phyloP scores from a whole-genome alignment of 2,888 invertebrate genomes.

The Lasioglossum leucozonium region DNA sequence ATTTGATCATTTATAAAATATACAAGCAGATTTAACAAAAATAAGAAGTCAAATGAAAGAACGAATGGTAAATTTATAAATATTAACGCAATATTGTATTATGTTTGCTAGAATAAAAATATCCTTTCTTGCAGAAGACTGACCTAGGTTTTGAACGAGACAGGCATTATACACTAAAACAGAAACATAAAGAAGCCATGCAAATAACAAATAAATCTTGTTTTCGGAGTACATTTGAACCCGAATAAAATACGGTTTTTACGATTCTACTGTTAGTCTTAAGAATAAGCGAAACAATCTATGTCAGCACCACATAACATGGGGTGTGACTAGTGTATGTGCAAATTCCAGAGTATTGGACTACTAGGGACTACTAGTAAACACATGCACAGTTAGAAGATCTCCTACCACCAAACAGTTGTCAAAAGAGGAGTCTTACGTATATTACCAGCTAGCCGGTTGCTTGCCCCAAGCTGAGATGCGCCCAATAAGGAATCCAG shows the following conservation, averaged over 20 bases:
- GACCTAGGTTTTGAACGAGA: slow-evolving; percentile 74
- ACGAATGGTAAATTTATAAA: slow-evolving; percentile 71
- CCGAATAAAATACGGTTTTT: slow-evolving; percentile 3
- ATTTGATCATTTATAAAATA: slow-evolving; percentile 64
- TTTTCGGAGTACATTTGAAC: slow-evolving; percentile 41
- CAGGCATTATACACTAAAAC: slow-evolving; percentile 64
- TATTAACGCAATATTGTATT: slow-evolving; percentile 2
- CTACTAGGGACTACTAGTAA: neutral
- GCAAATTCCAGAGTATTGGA: neutral
- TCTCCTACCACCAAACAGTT: neutral
- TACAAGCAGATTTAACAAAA: slow-evolving; percentile 70
- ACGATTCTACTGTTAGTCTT: neutral
- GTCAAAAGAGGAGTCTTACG: neutral
- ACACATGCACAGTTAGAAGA: neutral
- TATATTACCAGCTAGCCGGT: neutral
- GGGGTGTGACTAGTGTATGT: neutral
- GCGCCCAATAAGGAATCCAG: neutral
- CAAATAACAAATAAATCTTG: slow-evolving; percentile 47
- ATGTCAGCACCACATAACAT: neutral
- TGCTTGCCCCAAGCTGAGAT: neutral
- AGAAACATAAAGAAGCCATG: slow-evolving; percentile 39
- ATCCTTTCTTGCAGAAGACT: slow-evolving; percentile 71
- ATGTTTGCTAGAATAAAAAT: slow-evolving; percentile 3
- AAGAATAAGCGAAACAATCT: neutral
- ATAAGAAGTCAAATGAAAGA: slow-evolving; percentile 79